Conservation (phyloP, 2,797 vertebrate genomes). For the Bradypodion ventrale region DNA sequence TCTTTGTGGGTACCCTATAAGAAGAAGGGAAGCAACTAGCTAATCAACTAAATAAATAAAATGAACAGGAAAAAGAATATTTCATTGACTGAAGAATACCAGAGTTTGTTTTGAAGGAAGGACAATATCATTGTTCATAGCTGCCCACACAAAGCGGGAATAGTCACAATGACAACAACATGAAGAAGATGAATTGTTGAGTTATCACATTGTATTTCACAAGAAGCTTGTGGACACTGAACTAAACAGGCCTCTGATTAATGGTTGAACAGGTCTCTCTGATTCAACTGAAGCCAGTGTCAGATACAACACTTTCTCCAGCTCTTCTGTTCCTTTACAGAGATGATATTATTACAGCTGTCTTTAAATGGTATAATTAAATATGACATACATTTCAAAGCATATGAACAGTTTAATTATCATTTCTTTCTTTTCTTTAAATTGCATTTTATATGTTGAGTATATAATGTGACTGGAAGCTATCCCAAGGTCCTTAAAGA, state of each 20-base stretch:
- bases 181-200: no score
- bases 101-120: no score
- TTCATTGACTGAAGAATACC: no score
- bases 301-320: background rate
- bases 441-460: background rate
- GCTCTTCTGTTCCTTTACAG: background rate
- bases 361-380: slow-evolving; percentile 7
- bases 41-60: no score
- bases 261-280: background rate
- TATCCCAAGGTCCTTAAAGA: background rate
- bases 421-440: background rate
- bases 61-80: no score
- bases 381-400: background rate
- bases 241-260: background rate
- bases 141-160: no score
- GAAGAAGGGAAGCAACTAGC: no score
- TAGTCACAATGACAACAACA: no score
- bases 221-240: background rate
- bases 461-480: background rate
- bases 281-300: background rate
- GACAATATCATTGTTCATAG: no score
- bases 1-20: no score
- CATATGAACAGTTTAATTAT: background rate
- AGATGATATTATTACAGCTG: background rate
- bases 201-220: background rate